A percentile compares a stretch with the other conserved stretches of the same genome.
phyloP scores from a whole-genome alignment of 2,113 vertebrate genomes.

The Drymodes brunneopygia region DNA sequence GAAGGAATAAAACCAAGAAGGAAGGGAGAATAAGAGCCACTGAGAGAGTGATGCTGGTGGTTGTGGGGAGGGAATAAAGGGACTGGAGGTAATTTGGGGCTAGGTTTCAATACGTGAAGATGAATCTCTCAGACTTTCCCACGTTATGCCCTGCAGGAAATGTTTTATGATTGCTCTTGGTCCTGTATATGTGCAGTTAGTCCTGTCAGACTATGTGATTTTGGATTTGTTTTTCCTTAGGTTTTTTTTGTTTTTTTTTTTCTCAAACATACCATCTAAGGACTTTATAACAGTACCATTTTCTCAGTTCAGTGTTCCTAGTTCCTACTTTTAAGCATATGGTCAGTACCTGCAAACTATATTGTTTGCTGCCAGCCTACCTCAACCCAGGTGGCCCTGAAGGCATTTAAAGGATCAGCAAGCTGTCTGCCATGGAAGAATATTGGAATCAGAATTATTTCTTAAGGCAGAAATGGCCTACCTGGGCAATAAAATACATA shows the following conservation, averaged over 20 bases:
- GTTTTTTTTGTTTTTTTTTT: too few relatives aligned
- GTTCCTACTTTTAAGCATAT: neutral
- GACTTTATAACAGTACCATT: neutral
- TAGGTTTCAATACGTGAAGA: neutral
- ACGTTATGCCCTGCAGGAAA: neutral
- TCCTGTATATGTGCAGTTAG: neutral
- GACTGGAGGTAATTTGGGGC: conserved; percentile 6
- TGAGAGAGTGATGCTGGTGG: neutral
- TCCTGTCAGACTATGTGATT: neutral
- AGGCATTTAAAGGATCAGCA: neutral
- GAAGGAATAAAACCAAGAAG: conserved; percentile 33
- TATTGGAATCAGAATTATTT: neutral
- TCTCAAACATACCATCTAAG: neutral
- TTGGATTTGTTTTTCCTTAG: neutral
- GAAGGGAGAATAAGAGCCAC: conserved; percentile 26
- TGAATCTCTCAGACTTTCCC: conserved; percentile 37
- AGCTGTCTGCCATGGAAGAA: neutral
- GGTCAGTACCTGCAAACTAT: neutral
- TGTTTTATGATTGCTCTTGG: neutral
- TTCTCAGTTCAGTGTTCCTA: neutral
- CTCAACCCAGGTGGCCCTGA: neutral
- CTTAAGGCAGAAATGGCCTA: neutral
- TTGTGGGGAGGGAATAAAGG: conserved; percentile 20
- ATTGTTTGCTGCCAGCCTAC: neutral
- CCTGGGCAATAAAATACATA: neutral